Conservation (phyloP, 1,140 invertebrate genomes). For the Carcinoscorpius rotundicauda region DNA sequence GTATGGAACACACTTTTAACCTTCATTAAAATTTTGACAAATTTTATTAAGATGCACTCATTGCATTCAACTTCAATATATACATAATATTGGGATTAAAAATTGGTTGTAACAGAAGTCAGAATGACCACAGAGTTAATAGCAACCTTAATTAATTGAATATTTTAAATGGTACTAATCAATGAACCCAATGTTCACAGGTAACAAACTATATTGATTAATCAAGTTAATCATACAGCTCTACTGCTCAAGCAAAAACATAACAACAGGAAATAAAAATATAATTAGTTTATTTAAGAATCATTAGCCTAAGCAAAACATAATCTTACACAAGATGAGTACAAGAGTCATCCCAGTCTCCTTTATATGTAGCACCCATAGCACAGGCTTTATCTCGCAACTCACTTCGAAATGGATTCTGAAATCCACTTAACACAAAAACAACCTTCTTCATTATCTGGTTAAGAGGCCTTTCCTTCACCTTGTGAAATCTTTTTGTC, state of each 20-base stretch:
- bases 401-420: constrained; percentile 58
- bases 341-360: constrained; percentile 57
- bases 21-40: too few species aligned
- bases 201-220: not conserved
- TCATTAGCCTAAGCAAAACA: constrained; percentile 3
- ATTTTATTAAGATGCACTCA: too few species aligned
- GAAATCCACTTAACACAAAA: constrained; percentile 71
- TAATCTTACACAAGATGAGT: constrained; percentile 66
- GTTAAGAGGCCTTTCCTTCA: constrained; percentile 39
- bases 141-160: too few species aligned
- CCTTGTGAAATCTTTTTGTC: constrained; percentile 17
- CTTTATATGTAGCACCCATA: constrained; percentile 65
- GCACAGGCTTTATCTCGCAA: constrained; percentile 53
- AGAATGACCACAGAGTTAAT: too few species aligned
- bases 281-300: constrained; percentile 2
- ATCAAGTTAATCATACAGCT: not conserved
- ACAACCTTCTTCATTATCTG: constrained; percentile 50
- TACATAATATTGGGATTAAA: too few species aligned
- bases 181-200: not conserved
- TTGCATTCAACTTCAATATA: too few species aligned
- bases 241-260: not conserved
- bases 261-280: not conserved
- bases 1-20: too few species aligned
- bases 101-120: too few species aligned
- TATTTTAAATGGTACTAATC: too few species aligned